A percentile compares a stretch with the other conserved stretches of the same genome.
These are phyloP conservation scores for Enhydra lutris DNA, from an alignment of 2,113 vertebrate genomes.

Conservation along the genomic window DNA sequence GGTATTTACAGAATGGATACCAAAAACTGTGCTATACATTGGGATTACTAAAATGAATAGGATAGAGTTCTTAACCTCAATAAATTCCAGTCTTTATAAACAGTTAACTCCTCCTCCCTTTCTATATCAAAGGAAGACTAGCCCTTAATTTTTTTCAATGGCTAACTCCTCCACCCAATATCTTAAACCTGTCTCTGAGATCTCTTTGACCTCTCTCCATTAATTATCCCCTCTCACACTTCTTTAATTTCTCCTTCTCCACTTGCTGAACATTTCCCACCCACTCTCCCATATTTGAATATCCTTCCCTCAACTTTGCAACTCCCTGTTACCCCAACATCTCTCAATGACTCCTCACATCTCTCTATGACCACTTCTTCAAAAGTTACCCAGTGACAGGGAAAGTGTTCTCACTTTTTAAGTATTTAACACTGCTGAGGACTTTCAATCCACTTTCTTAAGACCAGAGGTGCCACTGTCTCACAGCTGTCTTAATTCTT, in stretches of 20 bases:
- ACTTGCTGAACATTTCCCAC: neutral
- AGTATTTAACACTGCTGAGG: neutral
- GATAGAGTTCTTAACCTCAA: neutral
- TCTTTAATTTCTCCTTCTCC: neutral
- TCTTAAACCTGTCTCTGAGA: neutral
- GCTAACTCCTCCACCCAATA: neutral
- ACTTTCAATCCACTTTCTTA: slow-evolving; percentile 2
- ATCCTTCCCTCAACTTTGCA: neutral
- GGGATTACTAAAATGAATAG: neutral
- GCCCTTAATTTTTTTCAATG: neutral
- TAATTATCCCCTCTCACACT: neutral
- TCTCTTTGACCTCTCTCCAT: neutral
- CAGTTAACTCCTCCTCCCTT: neutral
- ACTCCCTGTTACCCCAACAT: neutral
- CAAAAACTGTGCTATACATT: neutral
- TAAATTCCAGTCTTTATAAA: slow-evolving; percentile 1
- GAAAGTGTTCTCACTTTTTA: slow-evolving; percentile 11
- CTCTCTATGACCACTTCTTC: slow-evolving; percentile 17
- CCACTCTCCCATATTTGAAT: neutral
- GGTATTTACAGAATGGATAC: neutral
- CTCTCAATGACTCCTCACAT: neutral
- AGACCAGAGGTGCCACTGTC: neutral
- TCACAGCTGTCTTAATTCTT: neutral
- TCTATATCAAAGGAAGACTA: slow-evolving; percentile 13
- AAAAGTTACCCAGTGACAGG: neutral